Evolutionary conservation across 2,113 vertebrate genomes (phyloP).

Genomic region (Cacatua alba): DNA sequence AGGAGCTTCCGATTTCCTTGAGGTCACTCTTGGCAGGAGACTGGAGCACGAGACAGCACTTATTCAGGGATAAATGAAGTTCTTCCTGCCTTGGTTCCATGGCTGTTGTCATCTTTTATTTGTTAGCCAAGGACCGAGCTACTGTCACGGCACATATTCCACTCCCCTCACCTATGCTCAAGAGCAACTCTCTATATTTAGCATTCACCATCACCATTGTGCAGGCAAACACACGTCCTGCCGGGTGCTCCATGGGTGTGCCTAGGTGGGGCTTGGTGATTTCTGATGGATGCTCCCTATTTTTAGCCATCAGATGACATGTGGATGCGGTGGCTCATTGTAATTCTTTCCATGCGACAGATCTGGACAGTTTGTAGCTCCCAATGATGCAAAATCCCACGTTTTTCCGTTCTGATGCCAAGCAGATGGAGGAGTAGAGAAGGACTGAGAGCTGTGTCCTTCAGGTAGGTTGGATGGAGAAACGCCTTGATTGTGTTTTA

Average conservation of each 20-base stretch:
- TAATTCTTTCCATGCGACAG: not conserved
- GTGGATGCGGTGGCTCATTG: not conserved
- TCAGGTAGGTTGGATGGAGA: not conserved
- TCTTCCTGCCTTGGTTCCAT: not conserved
- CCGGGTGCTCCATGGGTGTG: accelerated
- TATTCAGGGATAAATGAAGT: not conserved
- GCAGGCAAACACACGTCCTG: not conserved
- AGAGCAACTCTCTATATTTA: conserved; percentile 41
- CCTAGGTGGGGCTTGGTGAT: not conserved
- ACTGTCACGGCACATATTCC: not conserved
- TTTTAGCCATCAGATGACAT: not conserved
- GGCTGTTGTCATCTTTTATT: not conserved
- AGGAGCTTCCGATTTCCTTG: not conserved
- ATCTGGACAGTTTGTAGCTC: not conserved
- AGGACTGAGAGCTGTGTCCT: not conserved
- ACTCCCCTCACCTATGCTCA: not conserved
- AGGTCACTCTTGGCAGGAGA: not conserved
- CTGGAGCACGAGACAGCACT: accelerated
- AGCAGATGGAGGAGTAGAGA: not conserved
- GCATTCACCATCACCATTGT: conserved; percentile 7
- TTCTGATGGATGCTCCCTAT: not conserved
- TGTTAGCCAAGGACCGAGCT: not conserved
- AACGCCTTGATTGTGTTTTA: not conserved
- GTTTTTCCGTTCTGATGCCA: not conserved
- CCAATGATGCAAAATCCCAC: not conserved